Conservation (phyloP, 2,113 vertebrate species). For the Chaetops frenatus region DNA sequence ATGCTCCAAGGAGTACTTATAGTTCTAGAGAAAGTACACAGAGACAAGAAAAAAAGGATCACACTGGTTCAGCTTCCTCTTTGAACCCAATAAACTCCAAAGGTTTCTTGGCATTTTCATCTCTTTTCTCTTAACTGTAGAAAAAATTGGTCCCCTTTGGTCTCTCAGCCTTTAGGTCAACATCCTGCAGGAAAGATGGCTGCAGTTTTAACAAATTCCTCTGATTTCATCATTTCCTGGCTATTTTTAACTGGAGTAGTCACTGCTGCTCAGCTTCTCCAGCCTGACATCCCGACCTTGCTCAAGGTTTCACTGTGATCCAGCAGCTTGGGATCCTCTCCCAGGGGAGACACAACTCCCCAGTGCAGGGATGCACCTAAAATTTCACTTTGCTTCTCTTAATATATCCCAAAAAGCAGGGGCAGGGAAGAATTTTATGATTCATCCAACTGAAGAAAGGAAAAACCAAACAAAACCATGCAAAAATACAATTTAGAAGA, state of each 20-base stretch:
- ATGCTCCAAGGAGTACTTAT: neutral
- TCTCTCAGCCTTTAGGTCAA: neutral
- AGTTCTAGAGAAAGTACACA: neutral
- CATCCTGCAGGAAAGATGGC: neutral
- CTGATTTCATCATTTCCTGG: neutral
- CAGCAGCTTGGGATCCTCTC: neutral
- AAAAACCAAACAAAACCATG: neutral
- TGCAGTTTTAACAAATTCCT: neutral
- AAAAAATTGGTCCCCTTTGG: neutral
- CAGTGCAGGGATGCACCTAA: fast-evolving
- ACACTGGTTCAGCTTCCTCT: neutral
- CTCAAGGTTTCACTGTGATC: fast-evolving
- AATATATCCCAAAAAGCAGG: neutral
- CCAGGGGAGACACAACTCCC: neutral
- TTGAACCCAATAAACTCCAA: neutral
- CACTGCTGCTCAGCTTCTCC: neutral
- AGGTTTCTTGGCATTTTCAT: neutral
- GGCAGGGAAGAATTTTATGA: neutral
- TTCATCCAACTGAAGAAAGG: neutral
- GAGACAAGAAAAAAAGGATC: neutral
- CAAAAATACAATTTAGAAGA: neutral
- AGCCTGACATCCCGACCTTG: neutral
- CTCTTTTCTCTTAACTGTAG: neutral
- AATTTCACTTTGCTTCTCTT: neutral
- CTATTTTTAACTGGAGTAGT: neutral